Evolutionary conservation across 23 tunicate genomes (phyloP).

Genomic region (Oikopleura vanhoeffeni): DNA sequence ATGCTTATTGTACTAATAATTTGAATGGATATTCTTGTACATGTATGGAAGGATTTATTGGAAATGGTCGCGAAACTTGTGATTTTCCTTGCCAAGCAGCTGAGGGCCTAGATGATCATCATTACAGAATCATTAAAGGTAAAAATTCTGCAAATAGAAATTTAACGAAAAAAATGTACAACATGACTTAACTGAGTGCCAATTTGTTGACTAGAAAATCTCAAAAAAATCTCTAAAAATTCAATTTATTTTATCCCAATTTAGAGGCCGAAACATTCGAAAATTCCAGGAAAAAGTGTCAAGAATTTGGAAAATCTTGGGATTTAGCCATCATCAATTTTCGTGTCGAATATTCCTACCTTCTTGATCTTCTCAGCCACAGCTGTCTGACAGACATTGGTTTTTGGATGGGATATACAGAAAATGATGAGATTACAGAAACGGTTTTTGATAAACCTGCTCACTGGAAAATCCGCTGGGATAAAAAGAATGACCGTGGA

Average conservation of each 20-base stretch:
- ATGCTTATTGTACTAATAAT: not conserved
- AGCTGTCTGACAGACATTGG: not conserved
- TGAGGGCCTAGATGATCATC: not conserved
- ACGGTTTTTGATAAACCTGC: not conserved
- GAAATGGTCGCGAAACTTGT: not conserved
- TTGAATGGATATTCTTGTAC: not conserved
- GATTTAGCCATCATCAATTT: not conserved
- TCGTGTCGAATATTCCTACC: not conserved
- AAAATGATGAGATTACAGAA: not conserved
- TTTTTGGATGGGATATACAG: not conserved
- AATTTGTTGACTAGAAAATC: no score
- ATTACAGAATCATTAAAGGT: not conserved
- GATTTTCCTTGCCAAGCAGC: not conserved
- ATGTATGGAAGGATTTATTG: not conserved
- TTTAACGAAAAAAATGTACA: no score
- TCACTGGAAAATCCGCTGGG: not conserved
- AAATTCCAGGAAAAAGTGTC: not conserved
- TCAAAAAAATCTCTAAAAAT: no score
- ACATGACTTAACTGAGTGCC: no score
- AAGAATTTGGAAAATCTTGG: not conserved
- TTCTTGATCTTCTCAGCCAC: not conserved
- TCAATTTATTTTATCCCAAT: not conserved
- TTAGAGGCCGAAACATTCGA: not conserved
- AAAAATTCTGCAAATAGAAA: no score
- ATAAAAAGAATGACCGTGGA: not conserved